Percentiles rank a stretch among this genome's conserved stretches.
phyloP scores from a whole-genome alignment of 1,140 invertebrate species.

The Luehdorfia chinensis region DNA sequence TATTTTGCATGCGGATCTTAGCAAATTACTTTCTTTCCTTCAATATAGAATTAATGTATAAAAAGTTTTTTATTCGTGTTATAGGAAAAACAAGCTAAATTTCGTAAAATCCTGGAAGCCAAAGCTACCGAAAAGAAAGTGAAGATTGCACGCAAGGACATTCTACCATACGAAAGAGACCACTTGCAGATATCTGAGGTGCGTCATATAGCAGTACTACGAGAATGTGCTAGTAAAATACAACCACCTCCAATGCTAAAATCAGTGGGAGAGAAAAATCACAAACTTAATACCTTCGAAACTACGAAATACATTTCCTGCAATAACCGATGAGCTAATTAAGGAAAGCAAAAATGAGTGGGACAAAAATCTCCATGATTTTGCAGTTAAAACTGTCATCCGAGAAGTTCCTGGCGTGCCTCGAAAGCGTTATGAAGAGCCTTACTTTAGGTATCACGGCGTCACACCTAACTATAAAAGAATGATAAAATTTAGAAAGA shows the following conservation, averaged over 20 bases:
- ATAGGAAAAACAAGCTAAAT: slow-evolving; percentile 61
- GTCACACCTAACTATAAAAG: slow-evolving; percentile 78
- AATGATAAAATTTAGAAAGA: slow-evolving; percentile 78
- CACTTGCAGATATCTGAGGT: slow-evolving; percentile 54
- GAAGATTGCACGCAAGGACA: slow-evolving; percentile 40
- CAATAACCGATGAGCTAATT: slow-evolving; percentile 64
- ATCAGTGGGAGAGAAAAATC: slow-evolving; percentile 76
- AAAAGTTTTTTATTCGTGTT: too few species aligned
- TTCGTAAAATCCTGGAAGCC: slow-evolving; percentile 56
- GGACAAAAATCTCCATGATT: slow-evolving; percentile 66
- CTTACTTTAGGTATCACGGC: slow-evolving; percentile 78
- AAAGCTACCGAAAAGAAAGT: slow-evolving; percentile 56
- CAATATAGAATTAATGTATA: too few species aligned
- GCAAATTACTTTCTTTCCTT: too few species aligned
- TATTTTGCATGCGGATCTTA: too few species aligned
- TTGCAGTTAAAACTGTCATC: slow-evolving; percentile 73
- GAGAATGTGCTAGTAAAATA: slow-evolving; percentile 58
- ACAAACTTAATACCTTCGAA: slow-evolving; percentile 59
- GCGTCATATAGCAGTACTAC: slow-evolving; percentile 55
- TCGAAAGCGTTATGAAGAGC: slow-evolving; percentile 58
- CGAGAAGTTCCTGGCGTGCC: slow-evolving; percentile 63
- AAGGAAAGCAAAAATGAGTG: slow-evolving; percentile 73
- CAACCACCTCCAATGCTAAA: slow-evolving; percentile 67
- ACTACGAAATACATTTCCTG: slow-evolving; percentile 56
- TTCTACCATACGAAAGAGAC: slow-evolving; percentile 44